Base-by-base conservation (phyloP, 2,888 invertebrate species). In the Theretra japonica region DNA sequence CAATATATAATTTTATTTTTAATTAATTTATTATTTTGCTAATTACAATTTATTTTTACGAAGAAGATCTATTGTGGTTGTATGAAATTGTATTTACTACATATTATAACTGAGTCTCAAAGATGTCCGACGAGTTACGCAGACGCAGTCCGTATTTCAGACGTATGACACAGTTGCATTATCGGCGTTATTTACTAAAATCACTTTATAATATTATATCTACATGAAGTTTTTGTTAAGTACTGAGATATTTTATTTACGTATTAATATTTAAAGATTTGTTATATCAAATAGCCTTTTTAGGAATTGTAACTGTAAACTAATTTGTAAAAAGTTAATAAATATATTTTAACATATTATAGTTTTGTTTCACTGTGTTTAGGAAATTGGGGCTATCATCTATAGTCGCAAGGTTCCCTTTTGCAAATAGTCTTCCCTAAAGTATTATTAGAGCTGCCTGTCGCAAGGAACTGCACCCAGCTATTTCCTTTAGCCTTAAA, bases 251-350 rank as follows among this genome's bases (percentile, higher is more conserved):
- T 86, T 83, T 85, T 83, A 83, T 80, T 82, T 80, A n/a, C 83
- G 83, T 86, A 80, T 84, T 83, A 81, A 71, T 72, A 80, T 74
- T 81, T 80, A 81, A 79, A 80, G 85, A 81, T 83, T 85, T 86
- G 86, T 86, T 86, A 83, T 84, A 82, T 85, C 80, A 86, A 86
- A 86, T 86, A 88, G 84, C 87, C 86, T 84, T 78, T 79, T 83
- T 83, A 83, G 84, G 87, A 88, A 85, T 88, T 87, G 88, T 89
- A 65, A 65, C 41, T 65, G 65, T 65, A 65, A 65, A 65, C 65
- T 65, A 65, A 65, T 65, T 88, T 92, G 91, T 91, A 92, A 89
- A 91, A 90, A 89, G 87, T 85, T 85, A 90, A 90, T 91, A 91
- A 92, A 90, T 88, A 87, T 89, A 91, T 90, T 91, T 91, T 91